These are phyloP conservation scores for Rhynchopsitta pachyrhyncha DNA, from an alignment of 2,113 vertebrate genomes.

Conservation along the genomic window DNA sequence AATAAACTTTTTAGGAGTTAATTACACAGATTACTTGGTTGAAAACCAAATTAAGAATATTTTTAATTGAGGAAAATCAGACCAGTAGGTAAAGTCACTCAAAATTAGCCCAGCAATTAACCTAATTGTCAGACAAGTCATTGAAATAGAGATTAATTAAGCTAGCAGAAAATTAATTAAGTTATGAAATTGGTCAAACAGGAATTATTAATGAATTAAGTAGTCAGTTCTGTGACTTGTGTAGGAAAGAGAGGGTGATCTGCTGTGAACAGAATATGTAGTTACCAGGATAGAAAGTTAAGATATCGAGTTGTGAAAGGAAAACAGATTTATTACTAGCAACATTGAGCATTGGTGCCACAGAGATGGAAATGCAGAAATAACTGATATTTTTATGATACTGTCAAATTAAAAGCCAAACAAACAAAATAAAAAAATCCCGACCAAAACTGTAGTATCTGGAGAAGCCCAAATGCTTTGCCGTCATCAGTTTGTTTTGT, in stretches of 20 bases:
- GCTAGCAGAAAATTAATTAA: constrained; percentile 42
- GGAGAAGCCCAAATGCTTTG: background rate
- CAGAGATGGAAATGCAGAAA: background rate
- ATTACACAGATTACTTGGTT: constrained; percentile 18
- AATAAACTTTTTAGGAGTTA: background rate
- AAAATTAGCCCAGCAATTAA: constrained; percentile 36
- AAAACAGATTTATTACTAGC: background rate
- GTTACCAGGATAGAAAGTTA: background rate
- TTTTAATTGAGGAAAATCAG: constrained; percentile 1
- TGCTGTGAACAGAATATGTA: background rate
- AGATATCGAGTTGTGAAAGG: background rate
- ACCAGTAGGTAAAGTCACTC: constrained; percentile 3
- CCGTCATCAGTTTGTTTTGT: background rate
- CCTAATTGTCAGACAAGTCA: constrained; percentile 30
- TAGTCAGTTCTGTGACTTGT: background rate
- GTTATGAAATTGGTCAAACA: constrained; percentile 31
- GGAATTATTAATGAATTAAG: constrained; percentile 43
- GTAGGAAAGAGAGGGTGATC: background rate
- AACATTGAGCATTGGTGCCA: background rate
- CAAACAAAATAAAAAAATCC: background rate
- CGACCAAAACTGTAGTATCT: background rate
- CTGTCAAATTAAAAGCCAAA: background rate
- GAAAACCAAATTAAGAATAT: background rate
- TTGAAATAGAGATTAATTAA: constrained; percentile 52
- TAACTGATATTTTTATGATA: background rate